Base-by-base conservation (phyloP, 2,797 vertebrate genomes). In the Molossus alvarezi region DNA sequence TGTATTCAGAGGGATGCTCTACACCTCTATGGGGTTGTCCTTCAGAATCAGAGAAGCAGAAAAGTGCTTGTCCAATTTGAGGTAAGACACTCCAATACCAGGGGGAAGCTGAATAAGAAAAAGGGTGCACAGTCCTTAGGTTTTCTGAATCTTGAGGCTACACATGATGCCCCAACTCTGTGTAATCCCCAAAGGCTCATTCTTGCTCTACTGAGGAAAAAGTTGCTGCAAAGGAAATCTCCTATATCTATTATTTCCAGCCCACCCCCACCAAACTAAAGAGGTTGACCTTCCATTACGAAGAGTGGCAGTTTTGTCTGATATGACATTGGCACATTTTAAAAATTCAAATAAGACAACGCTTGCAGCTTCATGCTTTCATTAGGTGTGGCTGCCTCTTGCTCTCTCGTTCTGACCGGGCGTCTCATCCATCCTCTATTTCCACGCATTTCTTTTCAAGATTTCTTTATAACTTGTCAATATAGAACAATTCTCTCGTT, bases 21-120 rank as follows among this genome's bases (percentile, higher is more conserved):
- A 20, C 27, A 21, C 18, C 12, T 84, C 14, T 51, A 2, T 9
- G 21, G 10, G 5, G 0, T 21, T 69, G 5, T 75, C 57, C 18
- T 55, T 79, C 2, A 76, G 45, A 80, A 25, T 75, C 25, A 83
- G 33, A 62, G n/a, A 73, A 64, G 3, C 25, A 83, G 33, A 62
- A 37, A 73, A 64, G 3, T 37, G 20, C 8, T 57, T 67, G 25
- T 17, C 17, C 29, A 62, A 72, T n/a, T 25, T 37, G 45, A 29
- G 9, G 9, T 45, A 14, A 41, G n/a, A 29, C 7, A 21, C 0
- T 0, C 7, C 12, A 53, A 1, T 60, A 3, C 18, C 23, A 23
- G 14, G 27, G 48, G 4, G 3, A 75, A 29, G 20, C 9, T 64
- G 12, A 23, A 1, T 65, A 27, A 88, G 23, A n/a, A 23, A 53